Evolutionary conservation across 1,140 invertebrate genomes (phyloP), one percentile per base, ranked within the genome.

Genomic region (Caerostris extrusa): DNA sequence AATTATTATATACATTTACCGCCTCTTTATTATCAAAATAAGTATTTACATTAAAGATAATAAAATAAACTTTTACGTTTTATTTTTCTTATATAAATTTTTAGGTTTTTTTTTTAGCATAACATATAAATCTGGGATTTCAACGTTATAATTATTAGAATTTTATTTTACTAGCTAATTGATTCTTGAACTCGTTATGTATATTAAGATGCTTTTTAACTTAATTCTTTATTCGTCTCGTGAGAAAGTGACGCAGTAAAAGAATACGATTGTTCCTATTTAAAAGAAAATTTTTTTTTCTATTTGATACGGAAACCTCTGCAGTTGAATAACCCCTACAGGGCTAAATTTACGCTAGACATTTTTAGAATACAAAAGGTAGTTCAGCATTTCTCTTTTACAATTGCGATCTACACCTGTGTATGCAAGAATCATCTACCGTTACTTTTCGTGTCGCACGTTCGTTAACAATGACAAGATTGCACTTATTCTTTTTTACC

Each of bases 361-460:
- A 5, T 19, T 91, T 82, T 91, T 91, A 91, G 89, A 77, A 91
- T 91, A 91, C 89, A 91, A 91, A 91, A 91, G 89, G 71, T 91
- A 56, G 69, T 82, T 91, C 88, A 69, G 53, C 14, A 19, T 88
- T 64, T 64, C 86, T 64, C 17, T 85, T 56, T 87, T 10, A 53
- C 34, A 90, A 53, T 90, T 90, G 17, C 53, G 5, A 71, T 56
- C 19, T n/a, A 71, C 88, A 71, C 88, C 88, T 69, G 64, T 55
- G 56, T 57, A 19, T 60, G 85, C 50, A 50, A 77, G 71, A 77
- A 77, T 77, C 50, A 19, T n/a, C 71, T 53, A 64, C 71, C 71
- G 17, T 19, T 58, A 12, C 82, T 3, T 57, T 57, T 57, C 81
- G 7, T 12, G 10, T 12, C 6, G 50, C 53, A 34, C 34, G 53